Evolutionary conservation across 1,140 invertebrate genomes (phyloP).

Genomic region (Panagrolaimus sp.): DNA sequence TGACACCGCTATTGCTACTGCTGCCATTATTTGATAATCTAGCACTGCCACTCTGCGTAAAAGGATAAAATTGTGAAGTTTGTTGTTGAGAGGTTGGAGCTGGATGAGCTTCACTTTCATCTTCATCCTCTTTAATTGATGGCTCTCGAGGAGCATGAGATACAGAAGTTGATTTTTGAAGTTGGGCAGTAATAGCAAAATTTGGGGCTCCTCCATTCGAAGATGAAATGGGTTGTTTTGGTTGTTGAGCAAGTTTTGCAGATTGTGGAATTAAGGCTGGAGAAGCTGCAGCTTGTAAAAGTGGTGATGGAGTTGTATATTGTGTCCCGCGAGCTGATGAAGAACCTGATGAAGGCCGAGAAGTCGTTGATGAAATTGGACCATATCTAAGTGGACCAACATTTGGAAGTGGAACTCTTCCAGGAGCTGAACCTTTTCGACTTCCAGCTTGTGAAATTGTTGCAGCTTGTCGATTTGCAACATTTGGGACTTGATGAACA

Average conservation of each 20-base stretch:
- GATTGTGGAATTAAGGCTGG: slow-evolving; percentile 29
- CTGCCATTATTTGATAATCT: neutral
- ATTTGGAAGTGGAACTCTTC: slow-evolving; percentile 49
- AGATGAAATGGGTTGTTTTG: neutral
- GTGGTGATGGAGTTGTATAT: slow-evolving; percentile 25
- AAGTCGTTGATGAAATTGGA: slow-evolving; percentile 13
- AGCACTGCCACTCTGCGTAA: slow-evolving; percentile 16
- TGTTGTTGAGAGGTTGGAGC: neutral
- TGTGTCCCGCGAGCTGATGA: slow-evolving; percentile 30
- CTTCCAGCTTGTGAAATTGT: slow-evolving; percentile 15
- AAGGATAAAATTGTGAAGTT: slow-evolving; percentile 11
- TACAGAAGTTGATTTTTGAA: slow-evolving; percentile 54
- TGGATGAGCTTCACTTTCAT: slow-evolving; percentile 43
- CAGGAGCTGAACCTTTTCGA: slow-evolving; percentile 49
- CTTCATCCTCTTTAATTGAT: slow-evolving; percentile 57
- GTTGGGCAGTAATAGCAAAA: slow-evolving; percentile 20
- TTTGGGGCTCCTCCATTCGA: slow-evolving; percentile 12
- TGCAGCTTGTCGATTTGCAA: slow-evolving; percentile 22
- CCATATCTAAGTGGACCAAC: slow-evolving; percentile 32
- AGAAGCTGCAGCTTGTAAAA: slow-evolving; percentile 36
- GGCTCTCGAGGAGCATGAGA: slow-evolving; percentile 57
- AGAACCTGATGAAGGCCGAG: neutral
- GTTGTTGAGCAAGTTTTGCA: slow-evolving; percentile 43
- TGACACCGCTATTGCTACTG: slow-evolving; percentile 9
- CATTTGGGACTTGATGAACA: slow-evolving; percentile 38